Base-by-base conservation (phyloP, 2,797 vertebrate genomes). In the Rousettus madagascariensis region DNA sequence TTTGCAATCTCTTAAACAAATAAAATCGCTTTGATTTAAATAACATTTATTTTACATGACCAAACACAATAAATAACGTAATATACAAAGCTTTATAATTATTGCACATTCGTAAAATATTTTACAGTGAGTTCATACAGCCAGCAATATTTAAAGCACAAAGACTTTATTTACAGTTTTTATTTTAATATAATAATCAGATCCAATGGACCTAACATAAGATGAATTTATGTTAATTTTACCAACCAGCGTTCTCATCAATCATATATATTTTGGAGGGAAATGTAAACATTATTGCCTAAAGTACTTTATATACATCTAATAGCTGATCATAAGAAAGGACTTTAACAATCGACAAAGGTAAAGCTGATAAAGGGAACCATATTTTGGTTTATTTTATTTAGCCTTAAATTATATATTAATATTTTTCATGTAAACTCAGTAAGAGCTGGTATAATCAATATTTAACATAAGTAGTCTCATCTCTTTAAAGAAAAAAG, bases 31-130 rank as follows among this genome's bases (percentile, higher is more conserved):
- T 98, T 98, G 98, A 98, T 98, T 99, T 99, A 99, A 99, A 99
- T 99, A 99, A 98, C 99, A 99, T 99, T 99, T 99, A 99, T 99
- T 99, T 99, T 99, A 99, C 99, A 99, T 99, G 99, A 99, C 99
- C 99, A 99, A 99, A 99, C 99, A 99, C 99, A 99, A 99, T 99
- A 99, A 99, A 99, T 99, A 99, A 99, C 98, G 98, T 99, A 99
- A 99, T 99, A 99, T 99, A 99, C 99, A 99, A 99, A 99, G 98
- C 98, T 99, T 98, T 99, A 99, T 99, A 99, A 99, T 99, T 99
- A 99, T 99, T 99, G 99, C 99, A 99, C 99, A 99, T 99, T 99
- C 99, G 99, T 99, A 99, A 99, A 99, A 99, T 99, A 99, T 99
- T 99, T 98, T 99, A 99, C 98, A 99, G 98, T 99, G 98, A 99